phyloP scores from a whole-genome alignment of 2,113 vertebrate genomes.

The Peromyscus polionotus region DNA sequence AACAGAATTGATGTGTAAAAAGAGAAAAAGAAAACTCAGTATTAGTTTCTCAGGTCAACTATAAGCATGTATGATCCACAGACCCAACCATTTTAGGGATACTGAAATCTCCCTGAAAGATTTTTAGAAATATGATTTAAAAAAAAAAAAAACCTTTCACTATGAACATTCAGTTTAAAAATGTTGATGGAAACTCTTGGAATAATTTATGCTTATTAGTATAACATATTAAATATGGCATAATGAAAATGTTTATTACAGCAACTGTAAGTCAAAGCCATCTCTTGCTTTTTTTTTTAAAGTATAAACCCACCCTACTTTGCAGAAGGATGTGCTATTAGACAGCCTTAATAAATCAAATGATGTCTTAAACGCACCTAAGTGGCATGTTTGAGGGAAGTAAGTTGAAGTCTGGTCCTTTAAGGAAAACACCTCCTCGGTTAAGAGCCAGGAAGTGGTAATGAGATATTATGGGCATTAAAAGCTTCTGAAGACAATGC shows the following conservation, averaged over 20 bases:
- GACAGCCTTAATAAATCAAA: neutral
- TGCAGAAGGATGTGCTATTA: neutral
- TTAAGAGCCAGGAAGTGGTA: neutral
- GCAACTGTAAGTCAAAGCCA: slow-evolving; percentile 2
- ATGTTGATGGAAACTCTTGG: slow-evolving; percentile 31
- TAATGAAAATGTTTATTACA: slow-evolving; percentile 53
- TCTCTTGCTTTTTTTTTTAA: neutral
- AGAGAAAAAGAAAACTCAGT: neutral
- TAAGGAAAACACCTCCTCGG: neutral
- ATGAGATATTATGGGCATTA: neutral
- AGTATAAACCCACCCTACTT: neutral
- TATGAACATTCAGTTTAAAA: slow-evolving; percentile 58
- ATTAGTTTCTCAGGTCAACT: neutral
- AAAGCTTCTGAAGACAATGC: neutral
- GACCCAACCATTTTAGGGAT: slow-evolving; percentile 22
- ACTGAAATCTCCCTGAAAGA: slow-evolving; percentile 15
- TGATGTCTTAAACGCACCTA: slow-evolving; percentile 1
- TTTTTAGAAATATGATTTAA: neutral
- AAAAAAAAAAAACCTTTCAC: neutral
- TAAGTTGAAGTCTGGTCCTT: neutral
- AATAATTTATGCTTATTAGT: slow-evolving; percentile 58
- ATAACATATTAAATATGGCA: neutral
- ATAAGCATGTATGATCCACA: neutral
- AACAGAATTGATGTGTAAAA: neutral
- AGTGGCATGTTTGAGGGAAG: neutral